Evolutionary conservation across 23 tunicate genomes (phyloP).

Genomic region (Botrylloides violaceus): DNA sequence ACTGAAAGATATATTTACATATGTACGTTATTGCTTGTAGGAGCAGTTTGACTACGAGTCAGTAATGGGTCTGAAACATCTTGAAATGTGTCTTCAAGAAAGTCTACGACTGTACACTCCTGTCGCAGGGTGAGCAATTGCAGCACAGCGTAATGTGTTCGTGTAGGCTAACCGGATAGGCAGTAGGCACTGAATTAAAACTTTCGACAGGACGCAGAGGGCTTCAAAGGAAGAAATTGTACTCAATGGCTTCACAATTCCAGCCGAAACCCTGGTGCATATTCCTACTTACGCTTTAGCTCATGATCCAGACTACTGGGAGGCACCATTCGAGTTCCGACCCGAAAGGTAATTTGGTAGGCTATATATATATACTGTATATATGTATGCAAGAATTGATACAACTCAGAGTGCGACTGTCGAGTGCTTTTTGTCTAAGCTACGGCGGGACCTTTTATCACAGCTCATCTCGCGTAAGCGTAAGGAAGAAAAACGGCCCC

Average conservation of each 20-base stretch:
- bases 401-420: too few species aligned
- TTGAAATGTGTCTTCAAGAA: conserved; percentile 1
- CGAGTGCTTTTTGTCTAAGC: too few species aligned
- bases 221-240: background rate
- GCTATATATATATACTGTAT: background rate
- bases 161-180: background rate
- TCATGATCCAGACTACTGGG: conserved; percentile 23
- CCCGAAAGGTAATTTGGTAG: conserved; percentile 21
- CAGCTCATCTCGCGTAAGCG: too few species aligned
- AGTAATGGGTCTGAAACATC: background rate
- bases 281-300: conserved; percentile 12
- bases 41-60: background rate
- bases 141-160: too few species aligned
- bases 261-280: background rate
- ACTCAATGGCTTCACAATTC: conserved; percentile 24
- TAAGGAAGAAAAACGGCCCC: too few species aligned
- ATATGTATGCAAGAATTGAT: too few species aligned
- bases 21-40: too few species aligned
- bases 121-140: background rate
- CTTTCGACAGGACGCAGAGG: background rate
- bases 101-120: background rate
- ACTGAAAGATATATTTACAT: too few species aligned
- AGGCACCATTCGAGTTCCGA: conserved; percentile 2
- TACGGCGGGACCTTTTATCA: too few species aligned
- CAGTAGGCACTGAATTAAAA: background rate